Conservation (phyloP, 2,113 vertebrate species). For the Orthochromis indermauri region DNA sequence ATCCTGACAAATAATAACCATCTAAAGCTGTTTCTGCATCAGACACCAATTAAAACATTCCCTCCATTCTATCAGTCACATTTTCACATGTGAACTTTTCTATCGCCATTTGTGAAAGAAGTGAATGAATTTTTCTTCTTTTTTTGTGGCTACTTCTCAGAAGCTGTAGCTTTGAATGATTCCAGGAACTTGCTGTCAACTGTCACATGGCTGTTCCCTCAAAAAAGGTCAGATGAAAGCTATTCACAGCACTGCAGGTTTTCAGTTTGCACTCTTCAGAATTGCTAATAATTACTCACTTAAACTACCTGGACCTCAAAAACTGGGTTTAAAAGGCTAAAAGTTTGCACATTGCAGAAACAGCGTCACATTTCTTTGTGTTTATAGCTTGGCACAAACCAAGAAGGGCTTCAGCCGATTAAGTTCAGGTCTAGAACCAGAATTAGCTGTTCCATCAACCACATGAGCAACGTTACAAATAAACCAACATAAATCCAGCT, state of each 20-base stretch:
- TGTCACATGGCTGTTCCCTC: not conserved
- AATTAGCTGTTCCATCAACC: not conserved
- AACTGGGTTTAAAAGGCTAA: not conserved
- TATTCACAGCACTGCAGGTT: not conserved
- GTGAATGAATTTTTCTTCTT: not conserved
- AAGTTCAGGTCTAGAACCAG: not conserved
- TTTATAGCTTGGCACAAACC: not conserved
- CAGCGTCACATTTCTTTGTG: rapidly evolving
- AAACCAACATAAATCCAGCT: not conserved
- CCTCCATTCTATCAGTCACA: not conserved
- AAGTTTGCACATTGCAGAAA: not conserved
- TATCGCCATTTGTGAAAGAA: not conserved
- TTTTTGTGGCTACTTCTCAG: not conserved
- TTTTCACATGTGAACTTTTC: not conserved
- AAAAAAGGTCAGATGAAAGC: not conserved
- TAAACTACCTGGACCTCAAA: not conserved
- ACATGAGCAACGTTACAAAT: not conserved
- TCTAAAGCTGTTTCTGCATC: not conserved
- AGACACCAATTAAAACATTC: not conserved
- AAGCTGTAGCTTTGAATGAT: not conserved
- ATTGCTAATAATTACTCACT: not conserved
- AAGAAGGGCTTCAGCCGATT: not conserved
- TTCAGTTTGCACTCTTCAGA: not conserved
- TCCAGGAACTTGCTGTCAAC: not conserved
- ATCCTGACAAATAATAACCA: not conserved